Conservation (phyloP, 2,797 vertebrate genomes). For the Lagocephalus sceleratus region DNA sequence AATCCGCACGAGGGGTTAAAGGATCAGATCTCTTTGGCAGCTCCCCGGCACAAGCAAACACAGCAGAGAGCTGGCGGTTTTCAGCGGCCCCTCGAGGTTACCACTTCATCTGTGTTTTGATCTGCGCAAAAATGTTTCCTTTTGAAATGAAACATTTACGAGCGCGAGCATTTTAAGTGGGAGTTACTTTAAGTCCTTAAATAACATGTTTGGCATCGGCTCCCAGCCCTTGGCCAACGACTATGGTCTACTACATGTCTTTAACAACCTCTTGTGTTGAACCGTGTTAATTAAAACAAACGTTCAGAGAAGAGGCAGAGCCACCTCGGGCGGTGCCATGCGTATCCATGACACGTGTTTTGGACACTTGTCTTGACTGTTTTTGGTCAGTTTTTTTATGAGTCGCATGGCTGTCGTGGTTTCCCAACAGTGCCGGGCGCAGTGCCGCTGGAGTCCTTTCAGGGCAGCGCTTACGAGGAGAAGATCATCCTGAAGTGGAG, state of each 20-base stretch:
- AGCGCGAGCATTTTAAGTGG: constrained; percentile 12
- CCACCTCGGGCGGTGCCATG: neutral
- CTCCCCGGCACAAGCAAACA: constrained; percentile 49
- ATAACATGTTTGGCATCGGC: constrained; percentile 35
- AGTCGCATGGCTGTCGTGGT: constrained; percentile 21
- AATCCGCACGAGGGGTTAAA: constrained; percentile 47
- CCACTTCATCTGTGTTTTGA: constrained; percentile 31
- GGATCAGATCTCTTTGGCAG: constrained; percentile 39
- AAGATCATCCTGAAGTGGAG: constrained; percentile 97
- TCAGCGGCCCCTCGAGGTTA: constrained; percentile 22
- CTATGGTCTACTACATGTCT: constrained; percentile 13
- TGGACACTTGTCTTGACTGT: neutral
- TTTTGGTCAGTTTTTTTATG: neutral
- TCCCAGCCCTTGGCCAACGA: constrained; percentile 28
- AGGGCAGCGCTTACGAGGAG: constrained; percentile 95
- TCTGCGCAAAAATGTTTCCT: constrained; percentile 10
- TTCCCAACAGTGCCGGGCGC: constrained; percentile 86
- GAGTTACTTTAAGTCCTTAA: constrained; percentile 28
- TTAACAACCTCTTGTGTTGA: constrained; percentile 39
- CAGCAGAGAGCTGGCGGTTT: constrained; percentile 42
- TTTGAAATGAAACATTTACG: constrained; percentile 18
- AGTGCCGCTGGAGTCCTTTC: constrained; percentile 92
- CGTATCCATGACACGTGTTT: neutral
- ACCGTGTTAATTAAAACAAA: constrained; percentile 27
- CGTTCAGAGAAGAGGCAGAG: constrained; percentile 16